Evolutionary conservation across 1,140 invertebrate genomes (phyloP).

Genomic region (Micrasema longulum): DNA sequence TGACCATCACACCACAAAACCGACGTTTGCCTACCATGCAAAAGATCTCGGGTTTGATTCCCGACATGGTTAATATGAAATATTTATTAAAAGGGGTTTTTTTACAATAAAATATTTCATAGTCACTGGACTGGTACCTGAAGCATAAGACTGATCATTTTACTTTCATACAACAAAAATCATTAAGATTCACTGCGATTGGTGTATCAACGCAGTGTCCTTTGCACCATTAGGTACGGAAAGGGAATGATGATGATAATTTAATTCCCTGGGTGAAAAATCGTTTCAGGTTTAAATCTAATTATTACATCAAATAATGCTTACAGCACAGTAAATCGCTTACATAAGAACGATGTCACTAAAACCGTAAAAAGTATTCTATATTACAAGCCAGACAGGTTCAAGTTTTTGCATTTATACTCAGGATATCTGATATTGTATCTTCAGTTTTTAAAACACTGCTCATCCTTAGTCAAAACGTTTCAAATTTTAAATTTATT

Average conservation of each 20-base stretch:
- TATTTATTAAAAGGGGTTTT: too few relatives aligned
- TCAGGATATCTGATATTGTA: not conserved
- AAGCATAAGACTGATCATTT: too few relatives aligned
- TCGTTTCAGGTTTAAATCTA: not conserved
- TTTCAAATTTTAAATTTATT: not conserved
- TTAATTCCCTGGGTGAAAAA: not conserved
- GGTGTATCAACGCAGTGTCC: too few relatives aligned
- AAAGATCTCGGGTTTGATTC: too few relatives aligned
- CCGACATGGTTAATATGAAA: too few relatives aligned
- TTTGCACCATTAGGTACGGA: too few relatives aligned
- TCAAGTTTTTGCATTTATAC: conserved; percentile 28
- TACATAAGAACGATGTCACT: not conserved
- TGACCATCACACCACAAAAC: too few relatives aligned
- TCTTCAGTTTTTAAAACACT: not conserved
- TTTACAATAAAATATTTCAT: too few relatives aligned
- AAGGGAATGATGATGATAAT: not conserved
- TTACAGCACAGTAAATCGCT: not conserved
- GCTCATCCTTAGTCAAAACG: not conserved
- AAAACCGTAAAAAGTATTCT: not conserved
- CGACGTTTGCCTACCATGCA: too few relatives aligned
- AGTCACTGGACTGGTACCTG: too few relatives aligned
- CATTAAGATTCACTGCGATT: too few relatives aligned
- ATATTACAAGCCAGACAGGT: conserved; percentile 13
- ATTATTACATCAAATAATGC: not conserved
- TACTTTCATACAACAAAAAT: too few relatives aligned